phyloP scores from a whole-genome alignment of 2,797 vertebrate genomes.

The Paramormyrops hopkinsi region DNA sequence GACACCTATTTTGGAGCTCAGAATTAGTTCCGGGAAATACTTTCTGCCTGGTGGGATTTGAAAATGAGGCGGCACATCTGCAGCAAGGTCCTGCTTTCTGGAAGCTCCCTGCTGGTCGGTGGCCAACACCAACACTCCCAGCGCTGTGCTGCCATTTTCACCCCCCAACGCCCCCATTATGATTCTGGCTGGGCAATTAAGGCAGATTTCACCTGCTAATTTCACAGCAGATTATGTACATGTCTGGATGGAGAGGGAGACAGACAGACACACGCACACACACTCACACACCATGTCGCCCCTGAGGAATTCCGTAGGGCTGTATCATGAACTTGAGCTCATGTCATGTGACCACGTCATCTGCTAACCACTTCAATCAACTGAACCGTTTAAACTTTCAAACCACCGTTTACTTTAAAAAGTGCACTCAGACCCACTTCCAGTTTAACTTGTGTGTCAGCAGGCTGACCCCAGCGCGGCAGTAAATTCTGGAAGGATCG shows the following conservation, averaged over 20 bases:
- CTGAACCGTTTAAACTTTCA: slow-evolving; percentile 54
- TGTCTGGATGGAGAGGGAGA: slow-evolving; percentile 28
- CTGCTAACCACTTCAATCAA: slow-evolving; percentile 61
- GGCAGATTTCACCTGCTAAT: slow-evolving; percentile 50
- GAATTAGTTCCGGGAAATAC: slow-evolving; percentile 56
- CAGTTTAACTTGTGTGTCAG: neutral
- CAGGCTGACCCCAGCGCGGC: neutral
- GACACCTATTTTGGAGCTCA: slow-evolving; percentile 61
- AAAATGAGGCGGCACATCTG: slow-evolving; percentile 60
- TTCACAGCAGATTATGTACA: slow-evolving; percentile 34
- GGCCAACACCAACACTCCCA: slow-evolving; percentile 55
- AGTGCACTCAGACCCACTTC: slow-evolving; percentile 41
- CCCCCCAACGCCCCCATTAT: slow-evolving; percentile 21
- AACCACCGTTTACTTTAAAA: slow-evolving; percentile 47
- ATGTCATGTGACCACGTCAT: slow-evolving; percentile 56
- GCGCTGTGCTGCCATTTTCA: neutral
- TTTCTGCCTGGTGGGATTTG: slow-evolving; percentile 58
- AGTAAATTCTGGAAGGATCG: neutral
- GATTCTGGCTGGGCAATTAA: slow-evolving; percentile 49
- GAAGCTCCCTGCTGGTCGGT: slow-evolving; percentile 40
- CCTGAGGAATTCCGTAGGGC: neutral
- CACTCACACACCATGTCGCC: neutral
- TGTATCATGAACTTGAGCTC: slow-evolving; percentile 26
- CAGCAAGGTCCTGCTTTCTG: slow-evolving; percentile 42
- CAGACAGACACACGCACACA: slow-evolving; percentile 38